Base-by-base conservation (phyloP, 2,113 vertebrate genomes). In the Hippocampus zosterae region DNA sequence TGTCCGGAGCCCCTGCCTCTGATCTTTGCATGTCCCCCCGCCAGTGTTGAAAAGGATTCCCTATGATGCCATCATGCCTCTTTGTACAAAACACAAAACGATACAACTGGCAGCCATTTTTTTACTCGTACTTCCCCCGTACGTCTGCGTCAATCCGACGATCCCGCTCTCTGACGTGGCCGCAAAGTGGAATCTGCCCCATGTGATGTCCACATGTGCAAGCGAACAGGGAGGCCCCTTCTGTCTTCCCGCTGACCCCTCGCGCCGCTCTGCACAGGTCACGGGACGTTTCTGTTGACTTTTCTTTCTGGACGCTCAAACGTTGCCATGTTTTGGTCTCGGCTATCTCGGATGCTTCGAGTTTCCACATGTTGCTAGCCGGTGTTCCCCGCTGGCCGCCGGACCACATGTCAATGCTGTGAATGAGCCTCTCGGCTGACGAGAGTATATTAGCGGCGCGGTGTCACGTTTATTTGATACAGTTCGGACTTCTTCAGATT, bases 201-300 rank as follows among this genome's bases (percentile, higher is more conserved):
- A 73, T 77, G 72, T 81, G 80, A 73, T 57, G 53, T 65, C 75
- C 77, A 82, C 74, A 86, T 67, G 80, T 80, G 66, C 76, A 33
- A 37, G 0, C 33, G 62, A 62, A 84, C 79, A 79, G 65, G 83
- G 64, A 56, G 72, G 61, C 40, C 69, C 69, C 60, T 81, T 86
- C 76, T 84, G 68, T 83, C 61, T 57, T 62, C 21, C 50, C 83
- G 68, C 1, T 86, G 85, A 83, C 84, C 75, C 81, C 29, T 77
- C 4, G 15, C 56, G 68, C 71, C 73, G 61, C 70, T 37, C 44
- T 55, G 53, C 75, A 76, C 70, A 83, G 77, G 84, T 85, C 74
- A 69, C 56, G 48, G 40, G 57, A 52, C 57, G 60, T 77, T 65
- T 81, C 61, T 68, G 59, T 66, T 37, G 55, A 15, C 62, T 68